Evolutionary conservation across 2,797 vertebrate genomes (phyloP).

Genomic region (Petrocephalus schoutedeni): DNA sequence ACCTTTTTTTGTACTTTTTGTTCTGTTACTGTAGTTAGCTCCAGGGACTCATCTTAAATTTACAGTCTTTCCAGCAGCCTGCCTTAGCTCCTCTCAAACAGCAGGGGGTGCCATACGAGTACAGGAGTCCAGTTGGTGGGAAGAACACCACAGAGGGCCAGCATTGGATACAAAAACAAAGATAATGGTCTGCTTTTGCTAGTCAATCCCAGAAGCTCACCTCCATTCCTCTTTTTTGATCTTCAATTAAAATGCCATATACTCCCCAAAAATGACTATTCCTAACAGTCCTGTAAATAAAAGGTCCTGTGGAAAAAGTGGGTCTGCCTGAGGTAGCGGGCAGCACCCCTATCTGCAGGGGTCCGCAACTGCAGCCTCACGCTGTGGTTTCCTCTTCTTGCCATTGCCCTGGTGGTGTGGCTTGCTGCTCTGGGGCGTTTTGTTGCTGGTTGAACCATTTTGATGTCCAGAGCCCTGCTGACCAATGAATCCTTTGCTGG

Average conservation of each 20-base stretch:
- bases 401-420: constrained; percentile 77
- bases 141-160: constrained; percentile 41
- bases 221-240: constrained; percentile 37
- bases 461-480: constrained; percentile 73
- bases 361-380: constrained; percentile 79
- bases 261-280: constrained; percentile 43
- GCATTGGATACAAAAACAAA: constrained; percentile 43
- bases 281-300: constrained; percentile 50
- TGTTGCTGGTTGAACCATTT: constrained; percentile 70
- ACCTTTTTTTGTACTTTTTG: constrained; percentile 47
- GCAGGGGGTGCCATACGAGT: constrained; percentile 45
- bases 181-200: constrained; percentile 51
- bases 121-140: neutral
- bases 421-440: constrained; percentile 70
- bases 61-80: constrained; percentile 38
- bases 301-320: constrained; percentile 49
- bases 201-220: constrained; percentile 50
- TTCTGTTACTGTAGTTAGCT: constrained; percentile 23
- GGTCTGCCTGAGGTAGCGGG: constrained; percentile 35
- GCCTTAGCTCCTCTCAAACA: constrained; percentile 51
- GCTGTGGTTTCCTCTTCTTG: constrained; percentile 95
- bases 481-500: constrained; percentile 78
- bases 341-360: constrained; percentile 82
- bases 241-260: constrained; percentile 48
- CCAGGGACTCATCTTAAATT: constrained; percentile 51